Evolutionary conservation across 2,113 vertebrate species (phyloP), one percentile per base, ranked within the genome.

Genomic region (Oryzias javanicus): DNA sequence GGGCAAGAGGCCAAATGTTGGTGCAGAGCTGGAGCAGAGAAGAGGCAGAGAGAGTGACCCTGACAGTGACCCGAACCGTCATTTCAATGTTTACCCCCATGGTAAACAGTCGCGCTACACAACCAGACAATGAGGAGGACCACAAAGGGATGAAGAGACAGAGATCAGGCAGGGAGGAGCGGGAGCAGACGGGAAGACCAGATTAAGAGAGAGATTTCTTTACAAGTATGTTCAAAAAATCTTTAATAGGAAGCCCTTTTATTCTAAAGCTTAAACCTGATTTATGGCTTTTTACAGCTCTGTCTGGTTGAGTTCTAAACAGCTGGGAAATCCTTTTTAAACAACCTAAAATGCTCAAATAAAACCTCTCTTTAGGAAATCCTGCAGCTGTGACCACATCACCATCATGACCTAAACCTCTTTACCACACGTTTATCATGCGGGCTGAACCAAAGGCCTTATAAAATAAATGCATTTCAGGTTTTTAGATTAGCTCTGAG

Each of bases 31-130:
- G 72, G 67, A 59, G 64, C 64, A 59, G 68, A 53, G 20, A 78
- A 53, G 69, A 78, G 44, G 74, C 46, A 41, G 71, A 40, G 70
- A 80, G 74, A 80, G 83, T 83, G 75, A 79, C 80, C 81, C 79
- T 76, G 76, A 76, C 64, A 65, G 62, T 82, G 77, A 80, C 84
- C 79, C 8, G 0, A 44, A 67, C 86, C 69, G 71, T 83, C 72
- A 78, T 77, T 80, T 72, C 60, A 65, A 74, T 83, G 76, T 78
- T 88, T 82, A 67, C 77, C 60, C 64, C 46, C 46, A 63, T 18
- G 17, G 65, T 73, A 62, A 78, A 75, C 70, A 85, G 61, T 56
- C 47, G 63, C 55, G 55, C 69, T 62, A 60, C 15, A 63, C 60
- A 60, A 42, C 17, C 55, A 78, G 73, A 67, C 65, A 78, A 63